A percentile compares a stretch with the other conserved stretches of the same genome.
phyloP scores from a whole-genome alignment of 2,888 invertebrate genomes.

The Trichacis sp. region DNA sequence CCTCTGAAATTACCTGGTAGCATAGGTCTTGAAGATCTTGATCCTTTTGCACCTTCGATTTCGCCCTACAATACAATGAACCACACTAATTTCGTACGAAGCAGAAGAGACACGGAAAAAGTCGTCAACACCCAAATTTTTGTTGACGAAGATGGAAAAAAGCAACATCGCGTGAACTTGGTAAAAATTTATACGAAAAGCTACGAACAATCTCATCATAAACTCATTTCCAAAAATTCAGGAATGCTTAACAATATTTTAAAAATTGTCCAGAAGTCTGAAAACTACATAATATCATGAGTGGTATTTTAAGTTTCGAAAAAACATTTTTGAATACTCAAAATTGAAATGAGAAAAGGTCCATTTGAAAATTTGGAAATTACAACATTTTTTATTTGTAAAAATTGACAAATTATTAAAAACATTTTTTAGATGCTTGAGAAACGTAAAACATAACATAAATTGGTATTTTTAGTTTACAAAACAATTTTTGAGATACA shows the following conservation, averaged over 20 bases:
- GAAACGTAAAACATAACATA: too few species aligned
- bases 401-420: too few species aligned
- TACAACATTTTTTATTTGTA: too few species aligned
- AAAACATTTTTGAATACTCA: not conserved
- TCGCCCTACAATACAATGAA: constrained; percentile 51
- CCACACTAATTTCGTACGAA: constrained; percentile 70
- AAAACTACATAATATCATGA: too few species aligned
- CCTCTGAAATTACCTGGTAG: constrained; percentile 72
- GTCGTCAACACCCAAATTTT: constrained; percentile 74
- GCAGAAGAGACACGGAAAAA: constrained; percentile 77
- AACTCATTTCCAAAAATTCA: constrained; percentile 8
- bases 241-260: too few species aligned
- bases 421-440: too few species aligned
- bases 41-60: constrained; percentile 49
- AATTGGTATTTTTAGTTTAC: too few species aligned
- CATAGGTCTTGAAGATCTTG: constrained; percentile 56
- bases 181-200: not conserved
- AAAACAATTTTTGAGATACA: too few species aligned
- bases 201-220: constrained; percentile 6
- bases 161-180: not conserved
- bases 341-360: not conserved
- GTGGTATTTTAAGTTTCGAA: constrained; percentile 1
- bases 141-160: constrained; percentile 65
- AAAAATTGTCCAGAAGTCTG: too few species aligned
- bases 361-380: not conserved